These are phyloP conservation scores for Allobates femoralis DNA, from an alignment of 2,797 vertebrate species.

Conservation along the genomic window DNA sequence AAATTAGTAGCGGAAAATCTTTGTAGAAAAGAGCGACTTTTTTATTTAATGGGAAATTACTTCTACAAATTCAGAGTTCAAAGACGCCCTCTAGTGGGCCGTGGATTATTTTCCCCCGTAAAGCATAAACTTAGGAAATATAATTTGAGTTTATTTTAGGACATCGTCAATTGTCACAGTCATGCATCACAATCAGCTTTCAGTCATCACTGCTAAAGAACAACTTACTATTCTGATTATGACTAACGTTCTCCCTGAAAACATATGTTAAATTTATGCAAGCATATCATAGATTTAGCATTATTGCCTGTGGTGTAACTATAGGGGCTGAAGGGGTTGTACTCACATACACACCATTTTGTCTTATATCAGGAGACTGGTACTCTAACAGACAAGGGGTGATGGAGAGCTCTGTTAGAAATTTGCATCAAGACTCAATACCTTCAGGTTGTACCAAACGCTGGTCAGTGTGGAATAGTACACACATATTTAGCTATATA, in stretches of 20 bases:
- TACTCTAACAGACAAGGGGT: no score
- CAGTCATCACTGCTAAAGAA: background rate
- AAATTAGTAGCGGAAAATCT: background rate
- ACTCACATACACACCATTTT: no score
- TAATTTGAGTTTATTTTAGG: background rate
- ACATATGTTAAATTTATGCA: background rate
- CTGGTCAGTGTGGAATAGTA: no score
- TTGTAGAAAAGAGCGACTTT: background rate
- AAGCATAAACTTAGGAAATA: background rate
- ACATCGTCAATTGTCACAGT: background rate
- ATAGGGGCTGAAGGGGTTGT: no score
- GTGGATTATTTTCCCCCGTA: background rate
- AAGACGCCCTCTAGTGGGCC: constrained; percentile 20
- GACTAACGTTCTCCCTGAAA: background rate
- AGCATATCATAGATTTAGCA: background rate
- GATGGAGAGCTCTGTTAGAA: no score
- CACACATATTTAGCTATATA: no score
- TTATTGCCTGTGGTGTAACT: no score
- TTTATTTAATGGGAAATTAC: background rate
- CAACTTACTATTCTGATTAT: background rate
- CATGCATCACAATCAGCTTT: background rate
- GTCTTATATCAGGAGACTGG: no score
- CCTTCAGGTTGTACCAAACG: no score
- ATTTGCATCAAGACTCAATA: no score
- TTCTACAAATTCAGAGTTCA: background rate